phyloP scores from a whole-genome alignment of 1,140 invertebrate genomes.

The Zeugodacus cucurbitae region DNA sequence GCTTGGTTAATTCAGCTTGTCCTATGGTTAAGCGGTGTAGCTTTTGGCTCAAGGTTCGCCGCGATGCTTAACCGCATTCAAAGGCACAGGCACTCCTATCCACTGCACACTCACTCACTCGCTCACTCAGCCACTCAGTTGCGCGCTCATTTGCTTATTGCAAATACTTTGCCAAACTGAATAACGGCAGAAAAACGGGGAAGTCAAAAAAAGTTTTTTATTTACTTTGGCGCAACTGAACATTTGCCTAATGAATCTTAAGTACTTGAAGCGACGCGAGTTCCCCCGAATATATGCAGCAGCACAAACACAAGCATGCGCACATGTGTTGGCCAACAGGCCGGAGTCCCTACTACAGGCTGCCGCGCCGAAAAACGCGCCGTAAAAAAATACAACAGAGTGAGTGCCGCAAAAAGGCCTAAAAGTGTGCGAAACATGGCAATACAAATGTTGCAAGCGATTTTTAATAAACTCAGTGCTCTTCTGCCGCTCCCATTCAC shows the following conservation, averaged over 20 bases:
- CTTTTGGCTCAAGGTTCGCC: constrained; percentile 25
- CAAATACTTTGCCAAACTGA: constrained; percentile 8
- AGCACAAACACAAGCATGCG: not conserved
- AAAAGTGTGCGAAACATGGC: constrained; percentile 20
- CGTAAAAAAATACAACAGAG: not conserved
- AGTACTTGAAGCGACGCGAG: constrained; percentile 2
- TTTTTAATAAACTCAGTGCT: constrained; percentile 35
- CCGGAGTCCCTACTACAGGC: not conserved
- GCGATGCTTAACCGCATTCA: constrained; percentile 12
- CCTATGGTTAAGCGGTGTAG: constrained; percentile 26
- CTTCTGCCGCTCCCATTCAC: not conserved
- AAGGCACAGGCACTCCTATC: not conserved
- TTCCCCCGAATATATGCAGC: not conserved
- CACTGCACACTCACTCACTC: not conserved
- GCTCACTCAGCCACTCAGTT: not conserved
- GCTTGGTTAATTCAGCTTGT: not conserved
- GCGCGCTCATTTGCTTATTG: constrained; percentile 1
- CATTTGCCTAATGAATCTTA: constrained; percentile 38
- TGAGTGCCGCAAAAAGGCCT: not conserved
- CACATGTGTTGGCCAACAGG: not conserved
- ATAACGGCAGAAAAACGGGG: not conserved
- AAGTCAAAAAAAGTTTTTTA: constrained; percentile 9
- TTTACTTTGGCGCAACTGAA: constrained; percentile 25
- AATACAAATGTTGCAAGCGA: constrained; percentile 38
- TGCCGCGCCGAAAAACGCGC: not conserved